Evolutionary conservation across 2,113 vertebrate genomes (phyloP).

Genomic region (Anhinga rufa): DNA sequence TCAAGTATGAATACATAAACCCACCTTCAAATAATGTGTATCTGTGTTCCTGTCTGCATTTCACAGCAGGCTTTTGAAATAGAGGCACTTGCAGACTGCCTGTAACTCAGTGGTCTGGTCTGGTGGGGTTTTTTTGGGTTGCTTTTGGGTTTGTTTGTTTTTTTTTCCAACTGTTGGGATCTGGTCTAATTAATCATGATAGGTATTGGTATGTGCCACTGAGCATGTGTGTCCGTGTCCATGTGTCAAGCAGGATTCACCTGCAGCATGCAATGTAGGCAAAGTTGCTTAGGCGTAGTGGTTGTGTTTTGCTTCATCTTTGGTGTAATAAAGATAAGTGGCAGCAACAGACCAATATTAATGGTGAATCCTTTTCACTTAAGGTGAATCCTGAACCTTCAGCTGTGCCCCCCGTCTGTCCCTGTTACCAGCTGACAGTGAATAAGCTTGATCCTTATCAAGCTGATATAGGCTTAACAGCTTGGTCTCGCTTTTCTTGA

Average conservation of each 20-base stretch:
- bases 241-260: neutral
- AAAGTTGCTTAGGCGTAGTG: neutral
- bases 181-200: neutral
- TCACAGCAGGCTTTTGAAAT: neutral
- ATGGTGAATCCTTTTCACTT: neutral
- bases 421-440: neutral
- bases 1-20: neutral
- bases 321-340: neutral
- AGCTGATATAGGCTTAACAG: neutral
- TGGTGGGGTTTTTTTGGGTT: too few relatives aligned
- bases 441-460: constrained; percentile 19
- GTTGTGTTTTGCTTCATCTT: neutral
- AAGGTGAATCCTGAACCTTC: neutral
- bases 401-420: neutral
- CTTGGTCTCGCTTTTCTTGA: neutral
- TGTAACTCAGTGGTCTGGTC: neutral
- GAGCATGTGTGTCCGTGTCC: neutral
- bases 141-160: neutral
- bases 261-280: neutral
- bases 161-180: neutral
- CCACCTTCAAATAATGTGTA: neutral
- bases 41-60: neutral
- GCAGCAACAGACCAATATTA: neutral
- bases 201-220: neutral
- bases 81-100: neutral